phyloP scores from a whole-genome alignment of 1,140 invertebrate species.

The Lepeophtheirus salmonis region DNA sequence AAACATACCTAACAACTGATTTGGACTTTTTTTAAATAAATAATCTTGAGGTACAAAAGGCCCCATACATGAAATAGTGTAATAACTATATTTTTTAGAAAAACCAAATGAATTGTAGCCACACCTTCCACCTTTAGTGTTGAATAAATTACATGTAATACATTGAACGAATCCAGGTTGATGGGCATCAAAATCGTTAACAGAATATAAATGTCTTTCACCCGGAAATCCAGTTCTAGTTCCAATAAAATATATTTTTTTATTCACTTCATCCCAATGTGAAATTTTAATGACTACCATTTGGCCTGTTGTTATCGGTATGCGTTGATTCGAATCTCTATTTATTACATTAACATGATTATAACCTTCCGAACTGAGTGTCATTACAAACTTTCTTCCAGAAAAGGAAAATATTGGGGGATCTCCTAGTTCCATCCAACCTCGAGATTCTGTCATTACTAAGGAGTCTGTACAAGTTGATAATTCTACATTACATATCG shows the following conservation, averaged over 20 bases:
- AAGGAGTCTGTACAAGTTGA: constrained; percentile 23
- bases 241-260: constrained; percentile 36
- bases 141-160: not conserved
- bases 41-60: constrained; percentile 14
- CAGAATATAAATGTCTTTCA: constrained; percentile 28
- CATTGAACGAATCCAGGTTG: constrained; percentile 1
- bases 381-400: constrained; percentile 27
- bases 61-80: constrained; percentile 8
- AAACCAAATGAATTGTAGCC: constrained; percentile 15
- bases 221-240: constrained; percentile 28
- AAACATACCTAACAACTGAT: not conserved
- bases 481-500: constrained; percentile 25
- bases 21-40: not conserved
- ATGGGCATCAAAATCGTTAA: constrained; percentile 26
- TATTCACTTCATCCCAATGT: constrained; percentile 46
- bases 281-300: constrained; percentile 59
- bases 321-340: constrained; percentile 21
- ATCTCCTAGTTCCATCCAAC: constrained; percentile 45
- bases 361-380: constrained; percentile 34
- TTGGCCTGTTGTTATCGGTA: constrained; percentile 46
- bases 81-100: constrained; percentile 3
- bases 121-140: not conserved
- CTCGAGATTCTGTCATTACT: constrained; percentile 31
- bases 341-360: constrained; percentile 22
- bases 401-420: constrained; percentile 26